A percentile compares a stretch with the other conserved stretches of the same genome.
phyloP scores from a whole-genome alignment of 2,888 invertebrate genomes.

The Acanthosepion esculentum region DNA sequence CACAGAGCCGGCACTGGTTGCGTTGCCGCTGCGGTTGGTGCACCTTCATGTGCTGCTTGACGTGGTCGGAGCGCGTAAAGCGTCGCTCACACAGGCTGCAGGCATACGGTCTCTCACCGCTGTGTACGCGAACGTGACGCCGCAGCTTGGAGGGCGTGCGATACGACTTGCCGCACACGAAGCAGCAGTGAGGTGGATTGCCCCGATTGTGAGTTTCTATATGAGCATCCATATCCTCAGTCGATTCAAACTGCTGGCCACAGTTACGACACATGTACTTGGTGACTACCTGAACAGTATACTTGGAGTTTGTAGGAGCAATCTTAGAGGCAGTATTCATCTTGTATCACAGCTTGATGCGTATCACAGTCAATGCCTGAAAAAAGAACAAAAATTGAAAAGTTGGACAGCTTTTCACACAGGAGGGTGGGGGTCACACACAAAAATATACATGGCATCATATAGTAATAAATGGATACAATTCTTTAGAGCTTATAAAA shows the following conservation, averaged over 20 bases:
- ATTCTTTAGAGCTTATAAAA: too few species aligned
- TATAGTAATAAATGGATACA: background rate
- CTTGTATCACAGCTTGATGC: constrained; percentile 42
- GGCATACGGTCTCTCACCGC: constrained; percentile 49
- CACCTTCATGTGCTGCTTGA: constrained; percentile 53
- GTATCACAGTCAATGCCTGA: constrained; percentile 47
- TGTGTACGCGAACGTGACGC: constrained; percentile 49
- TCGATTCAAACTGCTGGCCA: constrained; percentile 62
- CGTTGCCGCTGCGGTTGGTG: constrained; percentile 60
- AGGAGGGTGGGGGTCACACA: too few species aligned
- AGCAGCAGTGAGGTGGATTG: constrained; percentile 48
- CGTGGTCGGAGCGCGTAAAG: constrained; percentile 49
- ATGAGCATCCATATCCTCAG: constrained; percentile 62
- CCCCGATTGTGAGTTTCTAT: constrained; percentile 56
- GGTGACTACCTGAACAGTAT: constrained; percentile 64
- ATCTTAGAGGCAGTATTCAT: constrained; percentile 47
- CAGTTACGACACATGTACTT: constrained; percentile 67
- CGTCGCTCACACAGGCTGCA: constrained; percentile 48
- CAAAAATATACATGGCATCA: too few species aligned
- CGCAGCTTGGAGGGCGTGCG: constrained; percentile 48
- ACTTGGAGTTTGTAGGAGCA: constrained; percentile 47
- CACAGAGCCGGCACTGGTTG: constrained; percentile 63
- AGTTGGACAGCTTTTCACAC: too few species aligned
- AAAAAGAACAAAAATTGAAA: constrained; percentile 39
- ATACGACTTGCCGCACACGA: constrained; percentile 47